Base-by-base conservation (phyloP, 2,888 invertebrate genomes). In the Lasioglossum lativentre region DNA sequence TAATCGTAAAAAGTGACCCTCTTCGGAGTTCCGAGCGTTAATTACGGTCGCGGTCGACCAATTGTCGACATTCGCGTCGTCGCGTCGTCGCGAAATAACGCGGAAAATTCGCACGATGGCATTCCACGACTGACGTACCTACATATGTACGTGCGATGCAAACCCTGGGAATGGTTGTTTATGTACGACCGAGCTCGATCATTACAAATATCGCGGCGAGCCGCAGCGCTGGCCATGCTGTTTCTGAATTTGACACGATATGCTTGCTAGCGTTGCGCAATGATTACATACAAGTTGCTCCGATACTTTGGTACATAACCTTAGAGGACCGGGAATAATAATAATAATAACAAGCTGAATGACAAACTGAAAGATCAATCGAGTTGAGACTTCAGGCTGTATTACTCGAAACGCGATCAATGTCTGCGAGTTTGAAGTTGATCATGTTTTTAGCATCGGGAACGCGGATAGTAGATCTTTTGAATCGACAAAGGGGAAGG, bases 211-310 rank as follows among this genome's bases (percentile, higher is more conserved):
- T 59, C 47, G 59, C 19, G 73, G 77, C 70, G n/a, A 38, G 38
- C 52, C 83, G 38, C 80, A 77, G 71, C n/a, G 47, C 59, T 81
- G 73, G 77, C 42, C 45, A n/a, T 68, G 78, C 23, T 76, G 81
- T 80, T 84, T 68, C 81, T 75, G 82, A 86, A 87, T 85, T 86
- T 79, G 80, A 81, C 52, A 82, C 45, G 73, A 83, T 76, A 76
- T 56, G 72, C 52, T 75, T 75, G 73, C 56, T 34, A 56, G 56
- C 66, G 68, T 80, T 80, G 68, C 76, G 76, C 74, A 80, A 80
- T 23, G 63, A 73, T 80, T 77, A n/a, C n/a, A 66, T 66, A 72
- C 75, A 45, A 72, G 45, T 38, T 38, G 27, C 47, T 30, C 16
- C n/a, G 52, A 47, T 72, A 73, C 12, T 66, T 34, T 30, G 56